A percentile compares a stretch with the other conserved stretches of the same genome.
Conservation (phyloP, 1,140 invertebrate genomes). For the Micrasema longulum region DNA sequence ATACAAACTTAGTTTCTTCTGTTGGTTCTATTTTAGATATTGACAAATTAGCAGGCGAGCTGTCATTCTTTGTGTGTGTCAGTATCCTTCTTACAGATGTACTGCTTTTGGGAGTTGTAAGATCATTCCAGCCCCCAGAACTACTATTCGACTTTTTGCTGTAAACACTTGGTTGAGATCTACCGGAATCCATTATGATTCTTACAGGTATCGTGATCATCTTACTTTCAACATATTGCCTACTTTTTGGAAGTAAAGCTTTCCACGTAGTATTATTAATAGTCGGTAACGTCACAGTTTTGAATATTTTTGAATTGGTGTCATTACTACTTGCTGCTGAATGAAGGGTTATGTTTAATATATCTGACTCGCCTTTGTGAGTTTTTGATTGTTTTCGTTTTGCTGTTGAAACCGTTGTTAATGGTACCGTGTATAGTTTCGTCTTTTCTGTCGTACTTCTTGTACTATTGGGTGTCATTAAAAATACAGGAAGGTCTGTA, state of each 20-base stretch:
- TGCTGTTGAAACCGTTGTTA: constrained; percentile 45
- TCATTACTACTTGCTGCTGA: constrained; percentile 30
- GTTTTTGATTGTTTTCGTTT: constrained; percentile 44
- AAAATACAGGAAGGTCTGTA: constrained; percentile 45
- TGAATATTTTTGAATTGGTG: constrained; percentile 35
- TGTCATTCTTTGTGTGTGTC: not conserved
- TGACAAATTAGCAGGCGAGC: constrained; percentile 34
- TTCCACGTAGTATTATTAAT: constrained; percentile 17
- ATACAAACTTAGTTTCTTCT: constrained; percentile 57
- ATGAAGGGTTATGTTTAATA: constrained; percentile 46
- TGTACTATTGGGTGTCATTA: constrained; percentile 36
- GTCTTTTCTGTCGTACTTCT: constrained; percentile 42
- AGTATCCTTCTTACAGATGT: not conserved
- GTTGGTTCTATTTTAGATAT: constrained; percentile 39
- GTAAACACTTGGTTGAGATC: constrained; percentile 8
- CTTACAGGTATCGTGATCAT: constrained; percentile 45
- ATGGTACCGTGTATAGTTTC: constrained; percentile 39
- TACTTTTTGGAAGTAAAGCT: constrained; percentile 6
- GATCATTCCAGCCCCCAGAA: not conserved
- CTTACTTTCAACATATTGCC: constrained; percentile 29
- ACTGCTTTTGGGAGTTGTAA: constrained; percentile 6
- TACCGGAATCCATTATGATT: constrained; percentile 41
- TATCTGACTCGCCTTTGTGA: constrained; percentile 41
- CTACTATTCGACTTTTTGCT: constrained; percentile 11
- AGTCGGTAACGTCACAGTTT: constrained; percentile 20